phyloP scores from a whole-genome alignment of 2,113 vertebrate species.

The Chionodraco myersi region DNA sequence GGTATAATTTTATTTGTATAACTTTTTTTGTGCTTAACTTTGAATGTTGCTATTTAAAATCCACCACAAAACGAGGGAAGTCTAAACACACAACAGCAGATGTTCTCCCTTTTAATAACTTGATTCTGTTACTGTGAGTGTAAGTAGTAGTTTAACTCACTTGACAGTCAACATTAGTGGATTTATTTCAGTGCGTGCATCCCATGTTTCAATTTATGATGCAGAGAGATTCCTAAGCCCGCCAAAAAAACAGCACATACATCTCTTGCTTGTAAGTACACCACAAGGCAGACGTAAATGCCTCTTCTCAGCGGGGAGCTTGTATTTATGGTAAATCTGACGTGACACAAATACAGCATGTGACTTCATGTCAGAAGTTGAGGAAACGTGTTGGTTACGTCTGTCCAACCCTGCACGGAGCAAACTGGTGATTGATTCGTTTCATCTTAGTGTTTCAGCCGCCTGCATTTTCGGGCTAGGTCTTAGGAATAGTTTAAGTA shows the following conservation, averaged over 20 bases:
- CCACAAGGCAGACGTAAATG: conserved; percentile 16
- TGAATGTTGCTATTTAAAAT: neutral
- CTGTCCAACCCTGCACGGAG: neutral
- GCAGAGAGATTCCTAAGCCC: neutral
- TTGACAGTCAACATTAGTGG: neutral
- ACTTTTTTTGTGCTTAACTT: neutral
- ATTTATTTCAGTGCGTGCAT: conserved; percentile 5
- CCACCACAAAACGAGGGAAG: neutral
- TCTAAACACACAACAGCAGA: neutral
- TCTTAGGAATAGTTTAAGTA: neutral
- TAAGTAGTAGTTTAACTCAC: neutral
- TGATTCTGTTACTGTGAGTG: neutral
- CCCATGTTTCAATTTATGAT: conserved; percentile 11
- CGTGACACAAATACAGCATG: conserved; percentile 7
- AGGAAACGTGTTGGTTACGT: neutral
- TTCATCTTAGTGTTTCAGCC: conserved; percentile 9
- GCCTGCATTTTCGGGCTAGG: neutral
- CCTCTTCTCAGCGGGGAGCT: conserved; percentile 19
- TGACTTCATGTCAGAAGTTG: neutral
- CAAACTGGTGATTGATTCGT: conserved; percentile 10
- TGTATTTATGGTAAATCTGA: conserved; percentile 43
- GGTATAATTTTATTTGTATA: neutral
- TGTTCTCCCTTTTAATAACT: neutral
- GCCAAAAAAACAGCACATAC: neutral
- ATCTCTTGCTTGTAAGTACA: conserved; percentile 13